Percentiles rank a stretch among this genome's conserved stretches.
Evolutionary conservation across 2,888 invertebrate species (phyloP).

Genomic region (Cremastinae sp.): DNA sequence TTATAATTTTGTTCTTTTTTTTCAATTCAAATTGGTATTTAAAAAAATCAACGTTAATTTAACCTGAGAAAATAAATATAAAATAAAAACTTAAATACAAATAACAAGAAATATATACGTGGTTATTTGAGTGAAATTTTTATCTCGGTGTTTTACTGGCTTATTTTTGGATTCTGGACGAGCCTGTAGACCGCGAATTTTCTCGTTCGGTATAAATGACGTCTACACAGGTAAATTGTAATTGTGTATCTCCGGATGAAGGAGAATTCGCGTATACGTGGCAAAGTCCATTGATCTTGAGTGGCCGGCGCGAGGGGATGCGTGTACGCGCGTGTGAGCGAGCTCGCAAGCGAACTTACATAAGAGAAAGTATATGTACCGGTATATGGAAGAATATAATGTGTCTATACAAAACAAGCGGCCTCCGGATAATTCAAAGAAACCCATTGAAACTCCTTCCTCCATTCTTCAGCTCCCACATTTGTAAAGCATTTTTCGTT

Average conservation of each 20-base stretch:
- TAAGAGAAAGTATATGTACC: conserved; percentile 52
- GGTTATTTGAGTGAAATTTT: no score
- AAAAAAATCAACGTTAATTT: no score
- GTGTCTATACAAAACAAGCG: conserved; percentile 74
- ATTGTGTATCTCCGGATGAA: conserved; percentile 35
- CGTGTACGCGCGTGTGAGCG: background rate
- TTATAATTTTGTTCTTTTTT: no score
- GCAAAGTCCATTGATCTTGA: conserved; percentile 17
- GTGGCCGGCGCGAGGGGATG: conserved; percentile 1
- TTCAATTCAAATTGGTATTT: no score
- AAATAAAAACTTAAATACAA: no score
- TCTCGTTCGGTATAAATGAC: background rate
- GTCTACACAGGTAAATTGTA: conserved; percentile 25
- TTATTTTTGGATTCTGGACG: background rate
- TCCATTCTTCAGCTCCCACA: conserved; percentile 73
- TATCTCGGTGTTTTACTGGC: no score
- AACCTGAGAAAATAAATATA: no score
- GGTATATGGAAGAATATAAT: conserved; percentile 69
- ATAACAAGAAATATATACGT: no score
- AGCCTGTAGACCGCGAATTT: conserved; percentile 1
- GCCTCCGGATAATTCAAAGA: conserved; percentile 75
- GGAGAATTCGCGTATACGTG: conserved; percentile 36
- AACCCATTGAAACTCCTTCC: conserved; percentile 73
- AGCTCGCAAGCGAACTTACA: conserved; percentile 4
- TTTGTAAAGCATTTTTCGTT: conserved; percentile 75